Base-by-base conservation (phyloP, 1,140 invertebrate species). In the Diorhabda sublineata region DNA sequence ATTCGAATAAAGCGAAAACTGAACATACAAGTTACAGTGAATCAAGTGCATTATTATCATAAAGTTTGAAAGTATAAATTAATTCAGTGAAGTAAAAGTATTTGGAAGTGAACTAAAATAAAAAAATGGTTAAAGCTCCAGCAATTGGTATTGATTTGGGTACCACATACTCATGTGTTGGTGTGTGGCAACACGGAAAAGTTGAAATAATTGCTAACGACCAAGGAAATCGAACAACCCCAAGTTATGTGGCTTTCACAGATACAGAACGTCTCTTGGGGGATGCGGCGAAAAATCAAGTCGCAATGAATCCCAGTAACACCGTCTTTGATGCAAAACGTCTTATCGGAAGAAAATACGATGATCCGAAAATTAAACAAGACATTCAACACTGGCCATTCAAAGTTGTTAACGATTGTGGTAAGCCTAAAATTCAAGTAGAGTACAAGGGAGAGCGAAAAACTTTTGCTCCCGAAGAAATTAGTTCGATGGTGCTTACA, bases 201-300 rank as follows among this genome's bases (percentile, higher is more conserved):
- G 90, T 96, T 61, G 93, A 96, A 82, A 96, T 97, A 78, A 95
- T 97, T 75, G 93, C 93, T 76, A 97, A 97, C 80, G 95, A 97
- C 80, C 94, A 96, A 84, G 95, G 95, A 43, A 97, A 96, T 84
- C 83, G 94, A 62, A 97, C 93, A 44, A 96, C 94, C 60, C 93
- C 94, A 6, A 92, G 91, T 67, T 96, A 96, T 83, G 94, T 97
- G 58, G 94, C 93, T 2, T 90, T 95, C 81, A 92, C 89, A 3
- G 91, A 94, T 72, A 90, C 88, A 0, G 92, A 94, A 78, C 82
- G 91, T 5, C 82, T 92, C 5, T 89, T 92, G 43, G 85, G 85
- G 56, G 83, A 86, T 69, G 85, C 85, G 3, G 84, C 84, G 44
- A 70, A 85, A 86, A 77, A 83, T 66, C 86, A 88, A 73, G 85